Conservation (phyloP, 1,140 invertebrate genomes). For the Riptortus pedestris region DNA sequence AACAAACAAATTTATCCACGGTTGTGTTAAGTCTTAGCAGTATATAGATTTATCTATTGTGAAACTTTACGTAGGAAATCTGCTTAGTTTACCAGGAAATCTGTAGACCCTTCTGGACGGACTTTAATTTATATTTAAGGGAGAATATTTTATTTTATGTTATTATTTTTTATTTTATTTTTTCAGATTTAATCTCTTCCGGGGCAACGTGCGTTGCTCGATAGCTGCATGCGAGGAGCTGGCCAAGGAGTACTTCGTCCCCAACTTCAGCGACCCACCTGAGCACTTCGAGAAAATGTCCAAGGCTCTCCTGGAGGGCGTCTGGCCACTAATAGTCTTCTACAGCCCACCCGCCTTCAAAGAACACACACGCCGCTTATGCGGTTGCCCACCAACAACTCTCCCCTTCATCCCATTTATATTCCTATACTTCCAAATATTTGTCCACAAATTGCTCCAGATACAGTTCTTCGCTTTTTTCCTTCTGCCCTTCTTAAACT, state of each 20-base stretch:
- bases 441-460: slow-evolving; percentile 38
- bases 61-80: too few species aligned
- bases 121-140: too few species aligned
- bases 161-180: slow-evolving; percentile 16
- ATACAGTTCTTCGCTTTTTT: slow-evolving; percentile 35
- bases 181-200: slow-evolving; percentile 47
- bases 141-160: too few species aligned
- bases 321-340: slow-evolving; percentile 40
- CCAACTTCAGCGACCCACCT: slow-evolving; percentile 38
- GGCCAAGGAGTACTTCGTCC: slow-evolving; percentile 37
- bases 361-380: slow-evolving; percentile 35
- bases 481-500: slow-evolving; percentile 39
- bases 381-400: slow-evolving; percentile 21
- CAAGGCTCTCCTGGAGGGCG: slow-evolving; percentile 38
- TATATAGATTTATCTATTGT: too few species aligned
- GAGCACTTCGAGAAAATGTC: slow-evolving; percentile 42
- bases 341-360: slow-evolving; percentile 38
- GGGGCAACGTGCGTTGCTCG: slow-evolving; percentile 39
- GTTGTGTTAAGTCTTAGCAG: too few species aligned
- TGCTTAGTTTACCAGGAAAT: too few species aligned
- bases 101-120: too few species aligned
- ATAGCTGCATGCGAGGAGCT: slow-evolving; percentile 38
- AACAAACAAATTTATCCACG: too few species aligned
- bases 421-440: slow-evolving; percentile 39
- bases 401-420: slow-evolving; percentile 34